These are phyloP conservation scores for Carlito syrichta DNA, from an alignment of 2,113 vertebrate species.

Conservation along the genomic window DNA sequence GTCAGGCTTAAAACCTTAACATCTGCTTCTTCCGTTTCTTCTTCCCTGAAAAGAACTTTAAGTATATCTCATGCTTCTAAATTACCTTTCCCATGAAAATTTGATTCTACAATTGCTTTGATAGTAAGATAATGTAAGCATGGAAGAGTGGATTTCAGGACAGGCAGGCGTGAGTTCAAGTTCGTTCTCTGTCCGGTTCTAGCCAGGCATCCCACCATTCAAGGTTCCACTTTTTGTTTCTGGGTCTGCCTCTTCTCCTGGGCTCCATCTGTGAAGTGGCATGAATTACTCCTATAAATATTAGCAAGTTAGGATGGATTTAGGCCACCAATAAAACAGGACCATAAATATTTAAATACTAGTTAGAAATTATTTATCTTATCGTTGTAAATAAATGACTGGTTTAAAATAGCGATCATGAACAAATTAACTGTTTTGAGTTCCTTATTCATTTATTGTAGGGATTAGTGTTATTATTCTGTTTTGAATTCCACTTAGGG, in stretches of 20 bases:
- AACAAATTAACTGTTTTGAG: not conserved
- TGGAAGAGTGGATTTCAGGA: not conserved
- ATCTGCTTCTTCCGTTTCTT: not conserved
- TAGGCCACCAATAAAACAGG: not conserved
- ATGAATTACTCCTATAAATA: not conserved
- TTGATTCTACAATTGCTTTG: not conserved
- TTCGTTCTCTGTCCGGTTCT: not conserved
- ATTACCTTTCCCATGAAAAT: not conserved
- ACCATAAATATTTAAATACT: not conserved
- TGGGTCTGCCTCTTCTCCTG: not conserved
- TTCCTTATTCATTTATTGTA: not conserved
- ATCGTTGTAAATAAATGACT: not conserved
- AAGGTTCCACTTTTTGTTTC: rapidly evolving
- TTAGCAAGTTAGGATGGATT: not conserved
- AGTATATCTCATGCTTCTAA: not conserved
- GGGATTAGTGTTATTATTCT: not conserved
- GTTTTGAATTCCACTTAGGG: not conserved
- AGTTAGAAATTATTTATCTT: not conserved
- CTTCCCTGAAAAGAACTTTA: not conserved
- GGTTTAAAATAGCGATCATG: not conserved
- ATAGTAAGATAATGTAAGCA: not conserved
- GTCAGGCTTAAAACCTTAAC: not conserved
- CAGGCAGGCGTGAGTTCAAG: rapidly evolving
- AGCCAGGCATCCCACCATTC: not conserved
- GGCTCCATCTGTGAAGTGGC: rapidly evolving